Evolutionary conservation across 2,797 vertebrate genomes (phyloP).

Genomic region (Lagodon rhomboides): DNA sequence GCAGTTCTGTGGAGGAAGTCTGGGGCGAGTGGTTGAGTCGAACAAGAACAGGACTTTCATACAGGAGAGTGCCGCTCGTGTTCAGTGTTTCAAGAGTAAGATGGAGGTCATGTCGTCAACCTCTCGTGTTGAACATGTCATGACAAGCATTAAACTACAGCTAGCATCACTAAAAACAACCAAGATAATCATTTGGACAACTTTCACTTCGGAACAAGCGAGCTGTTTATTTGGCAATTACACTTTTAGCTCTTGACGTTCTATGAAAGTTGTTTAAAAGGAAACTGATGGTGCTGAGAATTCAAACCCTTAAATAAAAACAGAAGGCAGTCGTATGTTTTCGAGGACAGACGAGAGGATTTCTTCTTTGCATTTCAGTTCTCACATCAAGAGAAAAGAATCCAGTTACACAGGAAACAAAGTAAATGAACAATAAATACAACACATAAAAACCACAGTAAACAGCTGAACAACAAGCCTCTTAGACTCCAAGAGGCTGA

Average conservation of each 20-base stretch:
- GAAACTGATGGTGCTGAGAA: neutral
- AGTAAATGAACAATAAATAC: slow-evolving; percentile 1
- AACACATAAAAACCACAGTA: slow-evolving; percentile 9
- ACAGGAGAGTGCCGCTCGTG: too few species aligned
- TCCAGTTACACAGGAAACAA: neutral
- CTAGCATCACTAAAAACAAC: neutral
- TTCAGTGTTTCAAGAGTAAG: too few species aligned
- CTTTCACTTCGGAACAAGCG: neutral
- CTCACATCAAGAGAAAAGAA: neutral
- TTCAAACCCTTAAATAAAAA: neutral
- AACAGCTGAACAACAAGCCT: neutral
- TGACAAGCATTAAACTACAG: neutral
- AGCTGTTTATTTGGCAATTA: slow-evolving; percentile 19
- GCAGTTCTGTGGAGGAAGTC: too few species aligned
- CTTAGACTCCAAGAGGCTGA: slow-evolving; percentile 6
- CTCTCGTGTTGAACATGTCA: too few species aligned
- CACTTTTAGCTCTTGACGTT: neutral
- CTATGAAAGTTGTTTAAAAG: neutral
- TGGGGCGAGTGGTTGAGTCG: too few species aligned
- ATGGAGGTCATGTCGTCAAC: too few species aligned
- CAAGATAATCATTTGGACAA: neutral
- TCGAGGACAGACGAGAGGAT: neutral
- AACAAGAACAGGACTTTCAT: too few species aligned
- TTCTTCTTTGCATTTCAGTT: slow-evolving; percentile 6
- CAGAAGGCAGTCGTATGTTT: neutral